phyloP scores from a whole-genome alignment of 2,113 vertebrate species.

The Cricetomys ansorgei region DNA sequence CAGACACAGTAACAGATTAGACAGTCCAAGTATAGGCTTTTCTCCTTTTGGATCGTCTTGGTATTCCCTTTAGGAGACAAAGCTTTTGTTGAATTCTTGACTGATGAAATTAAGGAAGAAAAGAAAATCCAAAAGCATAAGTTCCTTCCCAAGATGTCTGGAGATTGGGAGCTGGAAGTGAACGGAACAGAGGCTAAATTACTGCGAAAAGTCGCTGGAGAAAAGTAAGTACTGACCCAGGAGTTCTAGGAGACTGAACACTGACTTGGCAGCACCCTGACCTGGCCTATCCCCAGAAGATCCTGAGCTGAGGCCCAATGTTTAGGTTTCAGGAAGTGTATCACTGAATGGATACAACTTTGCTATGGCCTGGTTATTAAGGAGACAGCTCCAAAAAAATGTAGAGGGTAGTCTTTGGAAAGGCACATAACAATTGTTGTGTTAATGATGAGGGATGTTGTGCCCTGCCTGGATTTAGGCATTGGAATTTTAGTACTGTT shows the following conservation, averaged over 20 bases:
- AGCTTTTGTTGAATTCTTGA: constrained; percentile 94
- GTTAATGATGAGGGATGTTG: background rate
- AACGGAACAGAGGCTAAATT: constrained; percentile 95
- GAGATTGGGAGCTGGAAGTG: constrained; percentile 95
- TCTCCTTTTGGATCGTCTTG: background rate
- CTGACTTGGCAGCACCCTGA: background rate
- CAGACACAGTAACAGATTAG: background rate
- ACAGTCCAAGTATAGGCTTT: background rate
- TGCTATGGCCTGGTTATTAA: background rate
- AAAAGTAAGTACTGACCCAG: constrained; percentile 89
- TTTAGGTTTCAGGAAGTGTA: background rate
- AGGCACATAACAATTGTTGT: background rate
- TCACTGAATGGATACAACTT: background rate
- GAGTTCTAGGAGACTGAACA: background rate
- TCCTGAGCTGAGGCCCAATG: background rate
- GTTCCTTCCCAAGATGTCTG: constrained; percentile 93
- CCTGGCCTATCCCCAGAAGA: background rate
- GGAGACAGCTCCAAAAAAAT: background rate
- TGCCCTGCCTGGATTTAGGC: background rate
- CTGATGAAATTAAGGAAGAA: constrained; percentile 96
- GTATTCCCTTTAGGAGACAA: constrained; percentile 91
- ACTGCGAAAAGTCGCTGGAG: constrained; percentile 88
- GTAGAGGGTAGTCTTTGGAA: background rate
- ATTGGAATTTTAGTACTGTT: background rate
- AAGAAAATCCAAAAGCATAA: constrained; percentile 95